These are phyloP conservation scores for Euura saliciscinereae DNA, from an alignment of 1,140 invertebrate species.

Conservation along the genomic window DNA sequence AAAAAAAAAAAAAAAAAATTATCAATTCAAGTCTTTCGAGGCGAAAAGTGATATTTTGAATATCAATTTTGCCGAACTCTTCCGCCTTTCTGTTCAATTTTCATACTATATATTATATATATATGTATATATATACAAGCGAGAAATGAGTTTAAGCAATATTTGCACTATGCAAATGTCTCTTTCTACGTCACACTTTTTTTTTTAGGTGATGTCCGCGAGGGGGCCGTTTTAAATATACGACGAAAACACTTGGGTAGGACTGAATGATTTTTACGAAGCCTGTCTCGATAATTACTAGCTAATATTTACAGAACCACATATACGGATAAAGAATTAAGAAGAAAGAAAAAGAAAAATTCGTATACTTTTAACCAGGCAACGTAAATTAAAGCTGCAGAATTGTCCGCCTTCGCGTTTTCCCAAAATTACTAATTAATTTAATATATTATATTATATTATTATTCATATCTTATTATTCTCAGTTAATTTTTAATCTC, in stretches of 20 bases:
- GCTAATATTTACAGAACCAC: conserved; percentile 19
- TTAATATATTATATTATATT: too few species aligned
- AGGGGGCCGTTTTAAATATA: conserved; percentile 9
- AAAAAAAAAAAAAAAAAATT: background rate
- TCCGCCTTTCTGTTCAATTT: background rate
- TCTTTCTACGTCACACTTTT: conserved; percentile 13
- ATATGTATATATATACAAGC: background rate
- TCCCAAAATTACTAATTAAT: background rate
- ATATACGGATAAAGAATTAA: background rate
- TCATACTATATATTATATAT: background rate
- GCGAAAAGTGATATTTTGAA: background rate
- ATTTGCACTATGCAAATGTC: conserved; percentile 2
- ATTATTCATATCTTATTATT: too few species aligned
- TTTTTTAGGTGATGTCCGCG: conserved; percentile 9
- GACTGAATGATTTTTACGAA: conserved; percentile 18
- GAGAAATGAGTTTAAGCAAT: conserved; percentile 3
- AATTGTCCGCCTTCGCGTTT: conserved; percentile 18
- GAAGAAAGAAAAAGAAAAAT: background rate
- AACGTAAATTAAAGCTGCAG: conserved; percentile 21
- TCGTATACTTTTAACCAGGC: conserved; percentile 11
- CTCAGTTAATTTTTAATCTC: background rate
- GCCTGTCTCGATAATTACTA: conserved; percentile 16
- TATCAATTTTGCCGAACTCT: conserved; percentile 1
- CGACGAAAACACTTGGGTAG: background rate
- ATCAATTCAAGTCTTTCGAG: background rate